These are phyloP conservation scores for Catagonus wagneri DNA, from an alignment of 2,113 vertebrate genomes.

Conservation along the genomic window DNA sequence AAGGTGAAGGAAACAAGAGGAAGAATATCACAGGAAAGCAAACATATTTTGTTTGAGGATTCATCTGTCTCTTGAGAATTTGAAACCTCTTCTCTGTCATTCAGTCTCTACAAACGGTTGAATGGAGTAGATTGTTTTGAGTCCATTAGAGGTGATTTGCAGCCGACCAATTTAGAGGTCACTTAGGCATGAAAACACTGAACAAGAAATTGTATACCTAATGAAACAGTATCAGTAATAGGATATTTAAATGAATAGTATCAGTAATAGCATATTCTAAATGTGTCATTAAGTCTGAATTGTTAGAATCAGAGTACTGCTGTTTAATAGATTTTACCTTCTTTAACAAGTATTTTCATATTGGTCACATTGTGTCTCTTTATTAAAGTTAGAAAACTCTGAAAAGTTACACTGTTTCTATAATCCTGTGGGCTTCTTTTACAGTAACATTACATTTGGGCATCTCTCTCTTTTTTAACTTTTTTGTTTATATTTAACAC, in stretches of 20 bases:
- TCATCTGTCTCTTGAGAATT: slow-evolving; percentile 47
- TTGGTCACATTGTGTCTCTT: slow-evolving; percentile 60
- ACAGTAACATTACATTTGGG: slow-evolving; percentile 72
- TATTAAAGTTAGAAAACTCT: slow-evolving; percentile 67
- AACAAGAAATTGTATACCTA: slow-evolving; percentile 86
- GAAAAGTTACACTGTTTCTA: slow-evolving; percentile 78
- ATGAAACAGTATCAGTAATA: slow-evolving; percentile 90
- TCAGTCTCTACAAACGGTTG: slow-evolving; percentile 70
- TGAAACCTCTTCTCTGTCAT: not conserved
- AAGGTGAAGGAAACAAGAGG: not conserved
- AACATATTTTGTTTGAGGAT: not conserved
- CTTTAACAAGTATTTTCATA: slow-evolving; percentile 80
- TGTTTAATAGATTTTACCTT: slow-evolving; percentile 85
- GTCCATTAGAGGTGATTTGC: slow-evolving; percentile 87
- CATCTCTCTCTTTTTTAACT: slow-evolving; percentile 74
- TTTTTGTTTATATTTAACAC: slow-evolving; percentile 81
- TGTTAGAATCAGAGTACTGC: slow-evolving; percentile 82
- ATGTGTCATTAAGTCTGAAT: slow-evolving; percentile 90
- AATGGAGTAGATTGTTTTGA: slow-evolving; percentile 77
- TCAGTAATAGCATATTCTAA: slow-evolving; percentile 88
- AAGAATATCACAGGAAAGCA: not conserved
- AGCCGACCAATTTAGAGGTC: slow-evolving; percentile 88
- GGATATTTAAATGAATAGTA: slow-evolving; percentile 89
- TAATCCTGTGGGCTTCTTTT: slow-evolving; percentile 71
- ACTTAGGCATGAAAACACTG: slow-evolving; percentile 90